Base-by-base conservation (phyloP, 2,888 invertebrate genomes). In the Luperina nickerlii region DNA sequence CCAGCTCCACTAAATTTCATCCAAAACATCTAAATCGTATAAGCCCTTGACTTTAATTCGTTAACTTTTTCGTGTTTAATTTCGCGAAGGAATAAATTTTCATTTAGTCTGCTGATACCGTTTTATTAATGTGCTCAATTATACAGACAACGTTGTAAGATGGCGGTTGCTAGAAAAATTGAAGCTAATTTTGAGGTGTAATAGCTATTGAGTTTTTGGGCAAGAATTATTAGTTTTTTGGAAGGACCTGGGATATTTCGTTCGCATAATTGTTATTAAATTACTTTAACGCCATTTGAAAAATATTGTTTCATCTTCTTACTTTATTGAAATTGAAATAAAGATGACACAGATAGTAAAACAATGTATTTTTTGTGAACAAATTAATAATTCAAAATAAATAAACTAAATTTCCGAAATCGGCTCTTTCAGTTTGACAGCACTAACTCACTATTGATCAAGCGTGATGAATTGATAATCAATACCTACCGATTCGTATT, bases 51-150 rank as follows among this genome's bases (percentile, higher is more conserved):
- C 86, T 89, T 81, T 89, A 90, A 88, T 87, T 88, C 85, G 82
- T 80, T 87, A 83, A 90, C 88, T 91, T 93, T 94, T 94, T 92
- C 93, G 91, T 92, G 88, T 92, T 94, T 94, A 95, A 95, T 95
- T 95, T 93, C 82, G 91, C 90, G 88, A 91, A 88, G 90, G 93
- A 94, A 96, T 96, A 96, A 95, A 96, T 96, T 96, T 96, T 93
- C 95, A 96, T 96, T 96, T 95, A 93, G 92, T 88, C 86, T 89
- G 90, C 92, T 92, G 95, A 95, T 95, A 95, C 91, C 88, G 89
- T 66, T 91, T 95, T 94, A 96, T 95, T 94, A 96, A 96, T 96
- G 95, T 91, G 79, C 80, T 91, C 94, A 95, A 95, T 96, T 96
- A 95, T 92, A 90, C 90, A 83, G 88, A 88, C 86, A 89, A 82